Percentiles rank a stretch among this genome's conserved stretches.
phyloP scores from a whole-genome alignment of 2,888 invertebrate species.

The Serrognathus titanus region DNA sequence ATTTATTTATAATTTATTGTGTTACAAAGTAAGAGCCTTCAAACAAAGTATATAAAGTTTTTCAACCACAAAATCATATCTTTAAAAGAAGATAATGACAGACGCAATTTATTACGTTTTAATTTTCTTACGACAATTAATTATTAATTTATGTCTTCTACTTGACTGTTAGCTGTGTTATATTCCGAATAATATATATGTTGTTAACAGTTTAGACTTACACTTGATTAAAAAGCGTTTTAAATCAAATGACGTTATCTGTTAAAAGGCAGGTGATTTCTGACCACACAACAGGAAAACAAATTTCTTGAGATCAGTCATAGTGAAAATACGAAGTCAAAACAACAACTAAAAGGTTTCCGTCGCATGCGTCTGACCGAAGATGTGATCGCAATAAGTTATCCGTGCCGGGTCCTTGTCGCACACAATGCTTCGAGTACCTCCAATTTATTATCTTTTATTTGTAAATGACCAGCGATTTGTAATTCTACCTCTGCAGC shows the following conservation, averaged over 20 bases:
- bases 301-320: conserved; percentile 13
- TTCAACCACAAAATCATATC: too few relatives aligned
- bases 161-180: too few relatives aligned
- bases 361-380: conserved; percentile 26
- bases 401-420: conserved; percentile 27
- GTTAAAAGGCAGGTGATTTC: not conserved
- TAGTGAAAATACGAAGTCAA: conserved; percentile 12
- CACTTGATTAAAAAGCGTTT: too few relatives aligned
- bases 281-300: conserved; percentile 12
- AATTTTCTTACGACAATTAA: too few relatives aligned
- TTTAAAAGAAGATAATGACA: too few relatives aligned
- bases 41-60: too few relatives aligned
- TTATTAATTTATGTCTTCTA: too few relatives aligned
- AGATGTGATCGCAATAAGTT: conserved; percentile 38
- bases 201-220: too few relatives aligned
- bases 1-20: too few relatives aligned
- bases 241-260: not conserved
- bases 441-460: conserved; percentile 49
- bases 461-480: conserved; percentile 45
- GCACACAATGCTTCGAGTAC: conserved; percentile 33
- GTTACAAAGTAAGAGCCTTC: too few relatives aligned
- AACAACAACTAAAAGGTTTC: conserved; percentile 16
- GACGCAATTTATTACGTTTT: too few relatives aligned
- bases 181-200: too few relatives aligned
- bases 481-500: conserved; percentile 39